Evolutionary conservation across 2,797 vertebrate species (phyloP).

Genomic region (Labroides dimidiatus): DNA sequence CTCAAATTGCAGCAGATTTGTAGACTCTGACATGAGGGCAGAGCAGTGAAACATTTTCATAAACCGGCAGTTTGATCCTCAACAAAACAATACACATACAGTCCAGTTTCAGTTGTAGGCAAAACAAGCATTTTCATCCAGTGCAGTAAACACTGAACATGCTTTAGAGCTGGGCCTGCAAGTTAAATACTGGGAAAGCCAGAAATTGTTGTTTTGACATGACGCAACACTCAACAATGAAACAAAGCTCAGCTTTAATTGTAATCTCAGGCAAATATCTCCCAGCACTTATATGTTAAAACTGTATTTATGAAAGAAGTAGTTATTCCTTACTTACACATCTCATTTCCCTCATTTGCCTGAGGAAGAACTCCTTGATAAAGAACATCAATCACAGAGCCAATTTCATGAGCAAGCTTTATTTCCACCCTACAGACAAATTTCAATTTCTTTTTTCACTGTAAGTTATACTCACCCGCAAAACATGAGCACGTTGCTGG

Average conservation of each 20-base stretch:
- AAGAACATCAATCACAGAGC: slow-evolving; percentile 25
- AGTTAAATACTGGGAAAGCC: too few relatives aligned
- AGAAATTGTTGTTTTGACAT: too few relatives aligned
- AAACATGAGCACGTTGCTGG: slow-evolving; percentile 98
- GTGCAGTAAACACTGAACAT: too few relatives aligned
- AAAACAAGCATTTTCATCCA: not conserved
- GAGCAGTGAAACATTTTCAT: slow-evolving; percentile 2
- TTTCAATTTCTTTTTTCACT: not conserved
- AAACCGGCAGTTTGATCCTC: slow-evolving; percentile 1
- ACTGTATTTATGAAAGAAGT: not conserved
- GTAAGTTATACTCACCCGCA: slow-evolving; percentile 90
- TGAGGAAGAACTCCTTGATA: slow-evolving; percentile 12
- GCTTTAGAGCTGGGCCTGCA: too few relatives aligned
- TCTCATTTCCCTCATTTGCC: slow-evolving; percentile 21
- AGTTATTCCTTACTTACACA: slow-evolving; percentile 8
- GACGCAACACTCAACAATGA: not conserved
- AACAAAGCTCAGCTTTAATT: not conserved
- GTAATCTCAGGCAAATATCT: not conserved
- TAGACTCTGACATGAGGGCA: not conserved
- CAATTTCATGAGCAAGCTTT: slow-evolving; percentile 11
- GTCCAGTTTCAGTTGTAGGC: not conserved
- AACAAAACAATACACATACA: not conserved
- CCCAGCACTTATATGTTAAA: not conserved
- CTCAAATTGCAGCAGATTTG: slow-evolving; percentile 6
- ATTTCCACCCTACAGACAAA: slow-evolving; percentile 22